Conservation (phyloP, 2,888 invertebrate genomes). For the Matsumyia berberina region DNA sequence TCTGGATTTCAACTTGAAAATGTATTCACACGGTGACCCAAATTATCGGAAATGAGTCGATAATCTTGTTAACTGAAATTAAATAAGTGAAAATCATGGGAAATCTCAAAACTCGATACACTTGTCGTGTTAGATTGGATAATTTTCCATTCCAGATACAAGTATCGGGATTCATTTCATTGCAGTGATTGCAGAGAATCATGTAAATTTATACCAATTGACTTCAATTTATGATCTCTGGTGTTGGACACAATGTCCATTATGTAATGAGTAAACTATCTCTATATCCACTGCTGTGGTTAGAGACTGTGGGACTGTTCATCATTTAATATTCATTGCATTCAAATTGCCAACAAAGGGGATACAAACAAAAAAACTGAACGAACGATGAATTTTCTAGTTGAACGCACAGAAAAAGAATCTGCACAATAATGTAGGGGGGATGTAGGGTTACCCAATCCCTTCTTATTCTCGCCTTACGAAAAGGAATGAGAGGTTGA, state of each 20-base stretch:
- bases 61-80: neutral
- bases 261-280: constrained; percentile 20
- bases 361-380: constrained; percentile 38
- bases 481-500: constrained; percentile 32
- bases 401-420: constrained; percentile 47
- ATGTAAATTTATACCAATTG: constrained; percentile 62
- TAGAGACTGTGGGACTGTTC: constrained; percentile 13
- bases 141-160: constrained; percentile 18
- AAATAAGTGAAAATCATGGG: neutral
- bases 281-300: neutral
- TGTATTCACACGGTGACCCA: neutral
- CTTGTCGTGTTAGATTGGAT: constrained; percentile 4
- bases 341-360: constrained; percentile 46
- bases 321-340: constrained; percentile 65
- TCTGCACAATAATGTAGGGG: constrained; percentile 54
- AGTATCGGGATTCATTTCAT: constrained; percentile 39
- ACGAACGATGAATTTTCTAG: constrained; percentile 55
- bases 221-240: constrained; percentile 57
- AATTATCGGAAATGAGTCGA: neutral
- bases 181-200: constrained; percentile 50
- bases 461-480: neutral
- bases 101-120: constrained; percentile 4
- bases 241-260: constrained; percentile 15
- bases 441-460: constrained; percentile 6
- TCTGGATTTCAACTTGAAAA: neutral